Evolutionary conservation across 2,113 vertebrate species (phyloP).

Genomic region (Pterocles gutturalis): DNA sequence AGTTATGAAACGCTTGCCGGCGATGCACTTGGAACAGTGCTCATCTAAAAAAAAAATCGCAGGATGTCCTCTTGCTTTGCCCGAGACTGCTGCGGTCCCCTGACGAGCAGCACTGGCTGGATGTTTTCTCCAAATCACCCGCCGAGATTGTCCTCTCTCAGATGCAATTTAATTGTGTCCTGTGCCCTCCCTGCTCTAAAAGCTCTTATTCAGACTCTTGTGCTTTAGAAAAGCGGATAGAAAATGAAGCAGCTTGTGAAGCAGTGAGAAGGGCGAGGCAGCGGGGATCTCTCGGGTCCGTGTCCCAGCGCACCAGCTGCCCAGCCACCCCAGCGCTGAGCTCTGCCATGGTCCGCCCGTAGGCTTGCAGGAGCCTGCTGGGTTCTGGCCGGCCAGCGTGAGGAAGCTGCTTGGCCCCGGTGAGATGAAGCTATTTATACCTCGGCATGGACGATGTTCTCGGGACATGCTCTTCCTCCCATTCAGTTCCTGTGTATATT

Average conservation of each 20-base stretch:
- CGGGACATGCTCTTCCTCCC: not conserved
- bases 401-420: not conserved
- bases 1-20: not conserved
- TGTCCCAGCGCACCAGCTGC: not conserved
- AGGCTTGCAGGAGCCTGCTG: not conserved
- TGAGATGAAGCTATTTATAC: not conserved
- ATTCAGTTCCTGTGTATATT: not conserved
- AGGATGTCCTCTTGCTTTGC: constrained; percentile 17
- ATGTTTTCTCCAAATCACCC: not conserved
- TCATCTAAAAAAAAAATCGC: not conserved
- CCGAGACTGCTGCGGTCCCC: not conserved
- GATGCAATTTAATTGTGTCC: not conserved
- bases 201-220: not conserved
- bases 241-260: not conserved
- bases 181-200: not conserved
- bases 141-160: not conserved
- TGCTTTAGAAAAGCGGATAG: not conserved
- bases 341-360: not conserved
- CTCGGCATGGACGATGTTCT: not conserved
- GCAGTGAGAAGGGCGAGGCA: not conserved
- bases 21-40: not conserved
- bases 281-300: not conserved
- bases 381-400: not conserved
- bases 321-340: not conserved
- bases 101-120: not conserved